Conservation (phyloP, 2,797 vertebrate genomes). For the Rhinoraja longicauda region DNA sequence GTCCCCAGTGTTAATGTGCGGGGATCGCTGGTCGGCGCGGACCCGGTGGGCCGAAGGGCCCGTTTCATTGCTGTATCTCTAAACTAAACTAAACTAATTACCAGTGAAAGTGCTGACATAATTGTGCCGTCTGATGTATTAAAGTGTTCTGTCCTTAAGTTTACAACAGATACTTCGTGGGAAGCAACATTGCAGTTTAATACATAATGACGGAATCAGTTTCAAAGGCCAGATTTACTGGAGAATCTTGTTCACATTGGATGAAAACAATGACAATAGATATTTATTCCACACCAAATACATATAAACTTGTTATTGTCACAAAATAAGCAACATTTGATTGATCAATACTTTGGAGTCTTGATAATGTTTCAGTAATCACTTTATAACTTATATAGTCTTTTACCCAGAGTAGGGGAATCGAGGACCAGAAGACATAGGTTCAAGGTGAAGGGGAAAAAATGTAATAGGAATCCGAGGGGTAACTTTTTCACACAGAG, state of each 20-base stretch:
- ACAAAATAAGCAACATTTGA: slow-evolving; percentile 6
- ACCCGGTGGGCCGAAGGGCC: no score
- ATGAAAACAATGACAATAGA: background rate
- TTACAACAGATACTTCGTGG: background rate
- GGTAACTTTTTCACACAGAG: no score
- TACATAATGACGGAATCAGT: background rate
- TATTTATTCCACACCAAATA: background rate
- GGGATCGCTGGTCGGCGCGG: no score
- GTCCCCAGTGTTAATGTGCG: no score
- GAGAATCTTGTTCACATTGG: background rate
- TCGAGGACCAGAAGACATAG: no score
- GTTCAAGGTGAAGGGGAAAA: no score
- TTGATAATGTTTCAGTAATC: background rate
- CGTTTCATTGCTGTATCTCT: no score
- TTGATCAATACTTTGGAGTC: background rate
- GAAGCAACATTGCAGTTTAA: no score
- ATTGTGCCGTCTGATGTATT: background rate
- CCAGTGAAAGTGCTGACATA: background rate
- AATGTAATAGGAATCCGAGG: no score
- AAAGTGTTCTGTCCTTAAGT: background rate
- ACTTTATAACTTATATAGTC: no score
- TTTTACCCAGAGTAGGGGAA: no score
- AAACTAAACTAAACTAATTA: no score
- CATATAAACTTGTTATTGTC: background rate
- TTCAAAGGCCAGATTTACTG: background rate